Base-by-base conservation (phyloP, 2,888 invertebrate species). In the Perithous albicinctus region DNA sequence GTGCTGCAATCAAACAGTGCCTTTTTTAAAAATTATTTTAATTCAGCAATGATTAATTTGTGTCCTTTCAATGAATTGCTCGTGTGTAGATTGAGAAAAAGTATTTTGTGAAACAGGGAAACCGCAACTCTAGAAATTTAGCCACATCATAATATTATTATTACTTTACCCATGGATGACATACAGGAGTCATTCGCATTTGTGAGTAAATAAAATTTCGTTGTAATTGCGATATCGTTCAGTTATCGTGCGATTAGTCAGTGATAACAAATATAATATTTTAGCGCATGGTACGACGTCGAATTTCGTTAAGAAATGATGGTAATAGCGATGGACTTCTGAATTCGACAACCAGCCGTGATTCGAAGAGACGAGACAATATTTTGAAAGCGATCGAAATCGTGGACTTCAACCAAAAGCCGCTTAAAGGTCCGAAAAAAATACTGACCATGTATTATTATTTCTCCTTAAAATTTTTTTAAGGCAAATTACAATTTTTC, bases 231-330 rank as follows among this genome's bases (percentile, higher is more conserved):
- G 43, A 54, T 63, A 1, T 74, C 20, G 10, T 35, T 18, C 7
- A 20, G 7, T 15, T 6, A 43, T 35, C 1, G 15, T 61, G 29
- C 41, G 8, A 32, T 59, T 35, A 8, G 26, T 32, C 15, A 29
- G 20, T n/a, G 15, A 69, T 48, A 15, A 64, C 20, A 54, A 15
- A 20, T 18, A 26, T n/a, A 1, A 54, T 67, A 51, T 76, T 48
- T 38, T 61, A 84, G 84, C 79, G 79, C 41, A 84, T 84, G 84
- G 51, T 84, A 32, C 56, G 56, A 12, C 70, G 73, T 32, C 81
- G 81, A n/a, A 73, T 66, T 29, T 74, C 81, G 12, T 54, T 41
- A 32, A 66, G 79, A 12, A 73, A 43, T 77, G 51, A 12, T 73
- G 48, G 43, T n/a, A 59, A 74, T 38, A 67, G 38, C 15, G 48